Conservation (phyloP, 1,140 invertebrate genomes). For the Meteorus sp. region DNA sequence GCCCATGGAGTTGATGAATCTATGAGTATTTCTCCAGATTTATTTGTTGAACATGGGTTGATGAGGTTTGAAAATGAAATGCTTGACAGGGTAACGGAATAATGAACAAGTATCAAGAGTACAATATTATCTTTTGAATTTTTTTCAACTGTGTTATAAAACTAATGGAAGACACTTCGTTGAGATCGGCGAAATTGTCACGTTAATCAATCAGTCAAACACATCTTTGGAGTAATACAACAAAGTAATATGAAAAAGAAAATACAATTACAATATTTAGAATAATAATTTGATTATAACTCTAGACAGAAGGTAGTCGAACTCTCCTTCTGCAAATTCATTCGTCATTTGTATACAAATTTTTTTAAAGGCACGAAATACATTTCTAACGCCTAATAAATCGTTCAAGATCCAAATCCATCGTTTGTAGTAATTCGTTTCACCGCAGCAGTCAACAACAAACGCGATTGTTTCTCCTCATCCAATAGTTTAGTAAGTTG, state of each 20-base stretch:
- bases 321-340: too few relatives aligned
- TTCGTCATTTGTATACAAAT: neutral
- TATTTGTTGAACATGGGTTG: neutral
- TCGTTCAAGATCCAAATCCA: conserved; percentile 35
- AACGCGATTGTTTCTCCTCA: conserved; percentile 57
- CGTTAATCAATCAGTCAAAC: neutral
- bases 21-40: too few relatives aligned
- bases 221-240: neutral
- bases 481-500: conserved; percentile 56
- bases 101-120: neutral
- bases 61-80: too few relatives aligned
- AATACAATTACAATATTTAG: neutral
- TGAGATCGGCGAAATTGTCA: neutral
- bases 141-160: neutral
- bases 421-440: conserved; percentile 53
- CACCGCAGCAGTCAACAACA: conserved; percentile 53
- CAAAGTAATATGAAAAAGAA: neutral
- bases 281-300: neutral
- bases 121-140: conserved; percentile 2
- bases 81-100: too few relatives aligned
- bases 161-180: conserved; percentile 7
- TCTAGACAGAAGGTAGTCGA: too few relatives aligned
- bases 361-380: conserved; percentile 5
- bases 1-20: neutral
- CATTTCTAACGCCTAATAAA: neutral